Conservation (phyloP, 2,113 vertebrate species). For the Cygnus buccinator region DNA sequence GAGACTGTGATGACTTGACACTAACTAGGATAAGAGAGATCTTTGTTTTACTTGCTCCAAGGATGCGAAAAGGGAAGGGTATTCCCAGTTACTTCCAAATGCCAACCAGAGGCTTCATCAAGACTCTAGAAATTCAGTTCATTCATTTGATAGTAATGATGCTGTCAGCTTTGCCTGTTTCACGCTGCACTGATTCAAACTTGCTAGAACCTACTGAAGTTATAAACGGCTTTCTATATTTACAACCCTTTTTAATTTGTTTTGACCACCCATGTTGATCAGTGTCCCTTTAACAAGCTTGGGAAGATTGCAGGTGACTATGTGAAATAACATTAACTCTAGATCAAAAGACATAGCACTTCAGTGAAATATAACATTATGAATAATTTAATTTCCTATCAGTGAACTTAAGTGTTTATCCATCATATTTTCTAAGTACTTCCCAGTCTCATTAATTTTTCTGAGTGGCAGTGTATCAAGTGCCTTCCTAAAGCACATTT, state of each 20-base stretch:
- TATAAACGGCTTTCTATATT: not conserved
- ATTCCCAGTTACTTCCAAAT: not conserved
- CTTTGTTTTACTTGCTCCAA: not conserved
- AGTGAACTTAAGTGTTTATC: slow-evolving; percentile 37
- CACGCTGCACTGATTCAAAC: not conserved
- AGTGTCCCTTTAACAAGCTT: not conserved
- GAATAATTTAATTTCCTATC: slow-evolving; percentile 25
- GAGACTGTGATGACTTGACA: not conserved
- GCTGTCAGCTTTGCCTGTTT: not conserved
- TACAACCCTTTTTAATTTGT: not conserved
- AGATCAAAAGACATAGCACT: slow-evolving; percentile 13
- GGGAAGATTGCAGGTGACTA: not conserved
- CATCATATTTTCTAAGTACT: slow-evolving; percentile 18
- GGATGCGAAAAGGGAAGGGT: not conserved
- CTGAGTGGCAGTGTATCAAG: not conserved
- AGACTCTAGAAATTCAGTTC: not conserved
- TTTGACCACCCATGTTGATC: slow-evolving; percentile 1
- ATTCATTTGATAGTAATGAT: not conserved
- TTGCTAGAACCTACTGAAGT: not conserved
- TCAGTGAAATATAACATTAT: not conserved
- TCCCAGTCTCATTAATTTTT: not conserved
- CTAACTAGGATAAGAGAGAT: not conserved
- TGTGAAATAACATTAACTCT: not conserved
- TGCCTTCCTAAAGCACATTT: slow-evolving; percentile 7
- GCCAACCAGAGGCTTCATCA: not conserved